These are phyloP conservation scores for Arion vulgaris DNA, from an alignment of 1,140 invertebrate species.

Conservation along the genomic window DNA sequence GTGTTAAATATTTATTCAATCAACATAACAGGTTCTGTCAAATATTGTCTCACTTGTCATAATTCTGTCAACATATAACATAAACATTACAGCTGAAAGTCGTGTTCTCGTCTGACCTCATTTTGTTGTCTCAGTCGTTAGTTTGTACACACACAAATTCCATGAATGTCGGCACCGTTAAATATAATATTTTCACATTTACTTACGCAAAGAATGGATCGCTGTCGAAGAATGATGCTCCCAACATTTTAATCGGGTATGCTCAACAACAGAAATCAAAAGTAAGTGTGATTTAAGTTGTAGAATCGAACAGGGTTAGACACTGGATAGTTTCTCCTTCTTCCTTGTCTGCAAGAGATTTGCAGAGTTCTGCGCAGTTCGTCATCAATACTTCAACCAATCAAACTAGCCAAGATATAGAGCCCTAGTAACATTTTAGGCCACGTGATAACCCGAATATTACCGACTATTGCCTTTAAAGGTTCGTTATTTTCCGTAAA, in stretches of 20 bases:
- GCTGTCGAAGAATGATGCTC: constrained; percentile 36
- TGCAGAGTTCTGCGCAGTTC: not conserved
- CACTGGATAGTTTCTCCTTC: not conserved
- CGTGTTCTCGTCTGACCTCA: too few species aligned
- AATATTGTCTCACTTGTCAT: too few species aligned
- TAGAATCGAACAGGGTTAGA: not conserved
- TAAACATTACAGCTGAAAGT: too few species aligned
- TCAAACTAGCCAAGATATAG: not conserved
- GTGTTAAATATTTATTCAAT: too few species aligned
- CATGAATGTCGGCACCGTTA: too few species aligned
- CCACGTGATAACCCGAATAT: constrained; percentile 33
- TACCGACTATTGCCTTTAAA: constrained; percentile 25
- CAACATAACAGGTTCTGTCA: too few species aligned
- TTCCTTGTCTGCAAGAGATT: not conserved
- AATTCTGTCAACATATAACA: too few species aligned
- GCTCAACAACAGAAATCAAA: not conserved
- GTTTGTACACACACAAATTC: too few species aligned
- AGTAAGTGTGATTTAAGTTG: not conserved
- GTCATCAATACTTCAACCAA: not conserved
- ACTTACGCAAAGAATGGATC: constrained; percentile 49
- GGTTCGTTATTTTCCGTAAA: not conserved
- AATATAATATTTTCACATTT: too few species aligned
- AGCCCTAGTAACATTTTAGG: not conserved
- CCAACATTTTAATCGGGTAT: constrained; percentile 26
- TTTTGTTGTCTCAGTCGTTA: too few species aligned